Evolutionary conservation across 1,140 invertebrate genomes (phyloP).

Genomic region (Tetraneura akinire): DNA sequence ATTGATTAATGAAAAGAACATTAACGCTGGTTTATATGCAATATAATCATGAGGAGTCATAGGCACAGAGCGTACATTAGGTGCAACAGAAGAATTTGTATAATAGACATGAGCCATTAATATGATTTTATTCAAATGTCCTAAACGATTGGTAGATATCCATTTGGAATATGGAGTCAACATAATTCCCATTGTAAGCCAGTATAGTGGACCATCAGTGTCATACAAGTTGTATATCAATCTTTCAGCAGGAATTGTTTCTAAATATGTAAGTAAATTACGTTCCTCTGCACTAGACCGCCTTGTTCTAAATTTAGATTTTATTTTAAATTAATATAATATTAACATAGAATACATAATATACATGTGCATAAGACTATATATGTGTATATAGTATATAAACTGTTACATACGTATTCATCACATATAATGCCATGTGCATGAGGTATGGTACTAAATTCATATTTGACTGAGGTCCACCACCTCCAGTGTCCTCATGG

Average conservation of each 20-base stretch:
- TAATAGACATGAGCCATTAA: constrained; percentile 77
- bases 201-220: constrained; percentile 87
- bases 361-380: too few relatives aligned
- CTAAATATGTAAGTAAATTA: constrained; percentile 70
- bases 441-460: constrained; percentile 92
- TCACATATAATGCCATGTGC: constrained; percentile 93
- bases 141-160: constrained; percentile 66
- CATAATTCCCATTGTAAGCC: constrained; percentile 76
- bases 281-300: constrained; percentile 74
- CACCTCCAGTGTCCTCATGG: constrained; percentile 95
- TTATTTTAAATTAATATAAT: background rate
- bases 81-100: constrained; percentile 56
- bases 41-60: constrained; percentile 64
- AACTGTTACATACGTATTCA: constrained; percentile 77
- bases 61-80: constrained; percentile 61
- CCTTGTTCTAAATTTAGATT: constrained; percentile 67
- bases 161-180: constrained; percentile 74
- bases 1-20: constrained; percentile 83
- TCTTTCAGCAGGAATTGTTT: constrained; percentile 63
- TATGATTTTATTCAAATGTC: constrained; percentile 77
- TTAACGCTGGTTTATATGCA: constrained; percentile 81
- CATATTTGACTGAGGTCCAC: constrained; percentile 95
- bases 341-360: background rate
- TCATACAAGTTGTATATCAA: constrained; percentile 84
- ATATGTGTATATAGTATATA: background rate